phyloP scores from a whole-genome alignment of 2,888 invertebrate genomes.

The Pseudococcus viburni region DNA sequence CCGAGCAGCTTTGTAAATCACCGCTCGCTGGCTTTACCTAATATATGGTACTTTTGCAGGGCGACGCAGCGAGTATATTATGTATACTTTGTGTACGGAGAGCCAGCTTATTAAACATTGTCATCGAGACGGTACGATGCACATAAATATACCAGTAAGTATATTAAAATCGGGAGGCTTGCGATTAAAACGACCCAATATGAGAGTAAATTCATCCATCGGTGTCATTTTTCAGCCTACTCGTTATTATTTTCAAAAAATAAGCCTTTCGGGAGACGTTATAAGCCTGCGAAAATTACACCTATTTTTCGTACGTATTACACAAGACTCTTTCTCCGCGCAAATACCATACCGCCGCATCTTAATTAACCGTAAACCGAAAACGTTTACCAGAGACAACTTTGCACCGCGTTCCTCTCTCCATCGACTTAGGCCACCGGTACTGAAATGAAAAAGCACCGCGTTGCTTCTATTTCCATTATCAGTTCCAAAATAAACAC shows the following conservation, averaged over 20 bases:
- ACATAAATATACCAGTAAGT: not conserved
- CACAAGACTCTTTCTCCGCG: not conserved
- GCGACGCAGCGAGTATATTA: not conserved
- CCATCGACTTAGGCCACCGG: not conserved
- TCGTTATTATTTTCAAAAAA: not conserved
- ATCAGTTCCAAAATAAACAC: slow-evolving; percentile 54
- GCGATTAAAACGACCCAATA: not conserved
- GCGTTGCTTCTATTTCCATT: not conserved
- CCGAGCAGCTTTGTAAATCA: not conserved
- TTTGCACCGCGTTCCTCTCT: not conserved
- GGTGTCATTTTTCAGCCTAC: not conserved
- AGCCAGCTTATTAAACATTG: slow-evolving; percentile 11
- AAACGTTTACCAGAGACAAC: slow-evolving; percentile 12
- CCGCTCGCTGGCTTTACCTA: not conserved
- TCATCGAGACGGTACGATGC: not conserved
- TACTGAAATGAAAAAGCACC: too few species aligned
- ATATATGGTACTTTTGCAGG: not conserved
- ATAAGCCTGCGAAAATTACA: not conserved
- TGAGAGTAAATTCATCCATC: not conserved
- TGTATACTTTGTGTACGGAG: not conserved
- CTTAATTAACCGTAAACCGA: slow-evolving; percentile 25
- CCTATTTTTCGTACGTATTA: too few species aligned
- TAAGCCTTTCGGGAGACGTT: not conserved
- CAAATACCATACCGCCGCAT: not conserved
- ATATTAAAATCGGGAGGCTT: not conserved